Evolutionary conservation across 2,888 invertebrate genomes (phyloP).

Genomic region (Colletes collaris): DNA sequence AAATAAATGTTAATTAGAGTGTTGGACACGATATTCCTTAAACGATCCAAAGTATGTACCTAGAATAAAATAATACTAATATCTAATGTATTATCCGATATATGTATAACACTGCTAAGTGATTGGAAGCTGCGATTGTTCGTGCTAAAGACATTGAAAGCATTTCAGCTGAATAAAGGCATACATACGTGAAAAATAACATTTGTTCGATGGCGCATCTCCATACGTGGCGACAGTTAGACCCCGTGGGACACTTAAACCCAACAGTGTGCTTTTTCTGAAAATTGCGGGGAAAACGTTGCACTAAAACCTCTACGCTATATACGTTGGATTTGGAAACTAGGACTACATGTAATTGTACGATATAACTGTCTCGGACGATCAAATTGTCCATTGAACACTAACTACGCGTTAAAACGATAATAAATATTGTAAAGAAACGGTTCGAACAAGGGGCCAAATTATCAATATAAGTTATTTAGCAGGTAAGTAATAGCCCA

Average conservation of each 20-base stretch:
- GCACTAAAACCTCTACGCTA: constrained; percentile 55
- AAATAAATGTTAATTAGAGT: background rate
- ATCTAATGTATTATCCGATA: background rate
- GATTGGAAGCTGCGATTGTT: constrained; percentile 24
- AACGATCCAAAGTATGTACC: background rate
- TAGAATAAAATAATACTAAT: background rate
- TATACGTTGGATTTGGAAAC: constrained; percentile 24
- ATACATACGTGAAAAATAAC: constrained; percentile 97
- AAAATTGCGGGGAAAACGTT: constrained; percentile 77
- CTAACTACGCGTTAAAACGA: constrained; percentile 5
- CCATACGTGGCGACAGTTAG: constrained; percentile 98
- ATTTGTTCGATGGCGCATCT: constrained; percentile 98
- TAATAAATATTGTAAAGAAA: constrained; percentile 1
- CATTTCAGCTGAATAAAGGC: constrained; percentile 44
- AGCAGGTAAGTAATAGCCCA: background rate
- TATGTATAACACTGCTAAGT: constrained; percentile 11
- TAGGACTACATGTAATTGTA: constrained; percentile 40
- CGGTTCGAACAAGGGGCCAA: constrained; percentile 2
- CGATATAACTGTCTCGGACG: constrained; percentile 10
- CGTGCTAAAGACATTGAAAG: constrained; percentile 40
- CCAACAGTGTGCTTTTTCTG: constrained; percentile 97
- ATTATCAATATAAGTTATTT: background rate
- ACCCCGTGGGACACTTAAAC: constrained; percentile 96
- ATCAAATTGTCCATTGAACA: constrained; percentile 15
- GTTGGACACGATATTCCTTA: background rate